phyloP scores from a whole-genome alignment of 23 tunicate species.

The Halocynthia roretzi region DNA sequence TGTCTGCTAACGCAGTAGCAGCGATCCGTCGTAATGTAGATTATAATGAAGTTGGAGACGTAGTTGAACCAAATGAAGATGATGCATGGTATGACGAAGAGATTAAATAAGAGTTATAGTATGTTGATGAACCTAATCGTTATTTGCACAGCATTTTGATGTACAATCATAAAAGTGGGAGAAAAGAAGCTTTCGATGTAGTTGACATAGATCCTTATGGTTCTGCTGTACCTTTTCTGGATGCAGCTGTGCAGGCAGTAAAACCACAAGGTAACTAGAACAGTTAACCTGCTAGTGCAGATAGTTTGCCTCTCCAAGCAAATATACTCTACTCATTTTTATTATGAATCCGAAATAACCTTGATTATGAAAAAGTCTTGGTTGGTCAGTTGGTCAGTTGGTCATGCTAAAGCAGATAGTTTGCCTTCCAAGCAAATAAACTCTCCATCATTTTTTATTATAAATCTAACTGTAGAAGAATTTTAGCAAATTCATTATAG shows the following conservation, averaged over 20 bases:
- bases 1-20: conserved; percentile 67
- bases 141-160: conserved; percentile 37
- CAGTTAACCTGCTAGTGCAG: background rate
- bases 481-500: too few relatives aligned
- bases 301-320: too few relatives aligned
- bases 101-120: background rate
- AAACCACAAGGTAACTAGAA: conserved; percentile 48
- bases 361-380: too few relatives aligned
- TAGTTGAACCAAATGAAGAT: conserved; percentile 50
- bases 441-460: too few relatives aligned
- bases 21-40: conserved; percentile 51
- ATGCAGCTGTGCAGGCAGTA: conserved; percentile 90
- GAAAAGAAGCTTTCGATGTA: conserved; percentile 44
- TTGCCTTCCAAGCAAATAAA: too few relatives aligned
- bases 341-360: too few relatives aligned
- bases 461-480: too few relatives aligned
- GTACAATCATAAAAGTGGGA: conserved; percentile 55
- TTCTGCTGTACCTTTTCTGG: conserved; percentile 71
- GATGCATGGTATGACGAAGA: conserved; percentile 63
- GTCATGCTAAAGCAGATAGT: too few relatives aligned
- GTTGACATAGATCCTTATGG: conserved; percentile 97
- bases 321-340: too few relatives aligned
- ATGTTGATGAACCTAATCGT: background rate
- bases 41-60: conserved; percentile 50
- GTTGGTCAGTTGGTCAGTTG: too few relatives aligned